Percentiles rank a stretch among this genome's conserved stretches.
phyloP scores from a whole-genome alignment of 2,113 vertebrate genomes.

The Pampusana beccarii region DNA sequence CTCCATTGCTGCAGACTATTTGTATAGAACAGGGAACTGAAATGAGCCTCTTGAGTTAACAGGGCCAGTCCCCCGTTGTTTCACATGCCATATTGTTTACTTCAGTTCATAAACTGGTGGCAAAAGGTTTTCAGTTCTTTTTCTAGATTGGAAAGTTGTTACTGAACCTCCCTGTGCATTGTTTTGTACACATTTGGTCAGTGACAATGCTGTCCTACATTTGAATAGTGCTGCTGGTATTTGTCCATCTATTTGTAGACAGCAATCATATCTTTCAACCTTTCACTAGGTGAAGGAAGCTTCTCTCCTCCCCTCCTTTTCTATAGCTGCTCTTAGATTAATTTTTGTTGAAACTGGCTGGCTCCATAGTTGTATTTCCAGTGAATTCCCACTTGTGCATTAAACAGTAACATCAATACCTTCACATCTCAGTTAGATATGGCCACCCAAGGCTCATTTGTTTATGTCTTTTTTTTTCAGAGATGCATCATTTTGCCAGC shows the following conservation, averaged over 20 bases:
- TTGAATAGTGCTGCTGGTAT: background rate
- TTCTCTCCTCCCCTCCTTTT: background rate
- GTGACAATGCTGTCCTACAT: background rate
- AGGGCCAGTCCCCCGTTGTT: background rate
- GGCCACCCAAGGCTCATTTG: background rate
- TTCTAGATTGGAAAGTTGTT: background rate
- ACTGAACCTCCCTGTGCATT: background rate
- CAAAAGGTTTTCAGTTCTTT: background rate
- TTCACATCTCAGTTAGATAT: background rate
- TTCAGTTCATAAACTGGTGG: background rate
- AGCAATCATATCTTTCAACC: background rate
- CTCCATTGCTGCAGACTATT: background rate
- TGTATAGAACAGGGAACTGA: background rate
- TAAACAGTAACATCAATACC: background rate
- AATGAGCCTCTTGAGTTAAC: background rate
- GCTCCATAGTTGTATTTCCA: background rate
- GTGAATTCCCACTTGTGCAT: background rate
- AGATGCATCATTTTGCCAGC: background rate
- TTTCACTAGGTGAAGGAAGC: background rate
- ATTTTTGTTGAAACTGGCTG: background rate
- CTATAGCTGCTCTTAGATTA: background rate
- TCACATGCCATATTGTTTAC: background rate
- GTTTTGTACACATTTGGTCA: background rate
- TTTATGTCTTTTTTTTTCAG: background rate
- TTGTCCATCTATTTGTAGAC: background rate